These are phyloP conservation scores for Erethizon dorsatum DNA, from an alignment of 2,797 vertebrate species.

Conservation along the genomic window DNA sequence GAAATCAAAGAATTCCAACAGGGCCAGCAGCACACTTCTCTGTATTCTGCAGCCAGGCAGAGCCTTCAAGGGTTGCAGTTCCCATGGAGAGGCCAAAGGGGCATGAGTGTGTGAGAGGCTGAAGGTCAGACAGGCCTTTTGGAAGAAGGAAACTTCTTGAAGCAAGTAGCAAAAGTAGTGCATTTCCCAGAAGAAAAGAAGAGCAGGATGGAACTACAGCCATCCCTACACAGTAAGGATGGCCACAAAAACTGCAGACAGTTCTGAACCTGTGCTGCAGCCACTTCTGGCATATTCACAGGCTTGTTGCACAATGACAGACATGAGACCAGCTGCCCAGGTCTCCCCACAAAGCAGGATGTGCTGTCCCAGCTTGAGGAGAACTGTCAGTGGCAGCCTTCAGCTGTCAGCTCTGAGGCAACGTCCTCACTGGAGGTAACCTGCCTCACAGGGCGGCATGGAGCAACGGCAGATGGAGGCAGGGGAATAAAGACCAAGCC, in stretches of 20 bases:
- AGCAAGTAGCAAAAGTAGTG: background rate
- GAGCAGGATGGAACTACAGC: background rate
- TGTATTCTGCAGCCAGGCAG: background rate
- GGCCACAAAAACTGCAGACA: background rate
- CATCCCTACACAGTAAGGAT: background rate
- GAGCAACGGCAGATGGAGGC: background rate
- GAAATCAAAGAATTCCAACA: constrained; percentile 48
- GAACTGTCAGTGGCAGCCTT: constrained; percentile 27
- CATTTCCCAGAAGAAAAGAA: background rate
- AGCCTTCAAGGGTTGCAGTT: background rate
- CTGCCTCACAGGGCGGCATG: background rate
- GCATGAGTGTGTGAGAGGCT: background rate
- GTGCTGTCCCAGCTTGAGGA: background rate
- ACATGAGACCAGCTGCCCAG: background rate
- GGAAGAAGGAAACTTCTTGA: constrained; percentile 4
- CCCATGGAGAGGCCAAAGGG: rapidly evolving
- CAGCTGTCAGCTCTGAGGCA: constrained; percentile 60
- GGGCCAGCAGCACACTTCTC: background rate
- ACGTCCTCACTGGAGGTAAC: constrained; percentile 47
- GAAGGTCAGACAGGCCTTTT: background rate
- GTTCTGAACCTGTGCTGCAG: background rate
- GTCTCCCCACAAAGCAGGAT: constrained; percentile 8
- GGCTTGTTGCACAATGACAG: background rate
- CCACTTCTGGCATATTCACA: background rate
- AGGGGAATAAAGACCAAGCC: background rate